phyloP scores from a whole-genome alignment of 2,888 invertebrate species.

The Thumatha senex region DNA sequence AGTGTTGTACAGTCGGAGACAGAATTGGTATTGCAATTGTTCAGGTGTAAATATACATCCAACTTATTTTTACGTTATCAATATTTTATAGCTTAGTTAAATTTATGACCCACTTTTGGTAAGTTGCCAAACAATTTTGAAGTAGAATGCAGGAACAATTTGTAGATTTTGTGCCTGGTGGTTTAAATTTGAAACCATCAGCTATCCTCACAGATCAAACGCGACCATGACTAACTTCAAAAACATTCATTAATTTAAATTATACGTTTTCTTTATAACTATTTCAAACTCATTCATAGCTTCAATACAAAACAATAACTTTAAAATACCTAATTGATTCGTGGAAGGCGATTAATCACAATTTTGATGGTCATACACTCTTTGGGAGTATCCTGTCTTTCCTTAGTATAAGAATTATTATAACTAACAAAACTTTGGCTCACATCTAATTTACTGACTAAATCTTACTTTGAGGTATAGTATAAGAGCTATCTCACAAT shows the following conservation, averaged over 20 bases:
- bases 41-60: constrained; percentile 4
- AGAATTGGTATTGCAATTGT: constrained; percentile 46
- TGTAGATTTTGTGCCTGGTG: constrained; percentile 37
- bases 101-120: constrained; percentile 11
- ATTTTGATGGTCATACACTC: constrained; percentile 31
- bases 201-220: constrained; percentile 31
- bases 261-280: not conserved
- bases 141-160: constrained; percentile 44
- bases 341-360: constrained; percentile 20
- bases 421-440: constrained; percentile 43
- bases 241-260: not conserved
- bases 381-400: constrained; percentile 32
- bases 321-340: constrained; percentile 14
- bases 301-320: constrained; percentile 1
- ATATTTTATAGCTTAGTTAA: not conserved
- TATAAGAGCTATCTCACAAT: constrained; percentile 35
- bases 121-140: constrained; percentile 52
- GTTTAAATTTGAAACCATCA: constrained; percentile 18
- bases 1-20: constrained; percentile 43
- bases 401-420: constrained; percentile 40
- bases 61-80: not conserved
- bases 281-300: constrained; percentile 1
- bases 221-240: not conserved
- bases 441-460: constrained; percentile 38
- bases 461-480: constrained; percentile 39